Evolutionary conservation across 2,797 vertebrate species (phyloP).

Genomic region (Megaceryle alcyon): DNA sequence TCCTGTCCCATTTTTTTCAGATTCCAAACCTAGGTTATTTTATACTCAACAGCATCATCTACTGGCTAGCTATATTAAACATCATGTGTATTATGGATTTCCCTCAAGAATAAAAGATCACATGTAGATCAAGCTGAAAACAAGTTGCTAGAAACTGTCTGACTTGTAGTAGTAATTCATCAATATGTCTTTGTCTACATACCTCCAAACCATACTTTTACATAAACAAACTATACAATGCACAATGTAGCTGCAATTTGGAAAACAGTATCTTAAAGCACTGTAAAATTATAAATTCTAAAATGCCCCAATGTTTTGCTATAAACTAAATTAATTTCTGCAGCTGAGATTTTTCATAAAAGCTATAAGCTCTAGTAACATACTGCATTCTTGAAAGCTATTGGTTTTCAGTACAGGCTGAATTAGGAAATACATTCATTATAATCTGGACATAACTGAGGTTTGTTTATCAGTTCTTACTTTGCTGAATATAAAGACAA

Average conservation of each 20-base stretch:
- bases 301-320: neutral
- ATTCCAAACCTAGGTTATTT: neutral
- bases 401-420: neutral
- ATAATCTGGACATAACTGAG: neutral
- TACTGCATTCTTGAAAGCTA: neutral
- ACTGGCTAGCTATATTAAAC: neutral
- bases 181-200: neutral
- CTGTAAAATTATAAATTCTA: neutral
- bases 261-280: neutral
- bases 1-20: neutral
- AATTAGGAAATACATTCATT: neutral
- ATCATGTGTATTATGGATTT: accelerated
- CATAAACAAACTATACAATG: neutral
- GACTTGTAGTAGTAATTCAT: neutral
- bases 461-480: neutral
- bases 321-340: neutral
- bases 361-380: neutral
- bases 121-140: neutral
- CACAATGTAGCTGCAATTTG: accelerated
- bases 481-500: neutral
- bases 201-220: neutral
- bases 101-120: neutral
- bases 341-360: neutral
- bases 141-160: neutral
- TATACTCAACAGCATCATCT: conserved; percentile 29